A percentile compares a stretch with the other conserved stretches of the same genome.
phyloP scores from a whole-genome alignment of 2,113 vertebrate genomes.

The Sylvicapra grimmia region DNA sequence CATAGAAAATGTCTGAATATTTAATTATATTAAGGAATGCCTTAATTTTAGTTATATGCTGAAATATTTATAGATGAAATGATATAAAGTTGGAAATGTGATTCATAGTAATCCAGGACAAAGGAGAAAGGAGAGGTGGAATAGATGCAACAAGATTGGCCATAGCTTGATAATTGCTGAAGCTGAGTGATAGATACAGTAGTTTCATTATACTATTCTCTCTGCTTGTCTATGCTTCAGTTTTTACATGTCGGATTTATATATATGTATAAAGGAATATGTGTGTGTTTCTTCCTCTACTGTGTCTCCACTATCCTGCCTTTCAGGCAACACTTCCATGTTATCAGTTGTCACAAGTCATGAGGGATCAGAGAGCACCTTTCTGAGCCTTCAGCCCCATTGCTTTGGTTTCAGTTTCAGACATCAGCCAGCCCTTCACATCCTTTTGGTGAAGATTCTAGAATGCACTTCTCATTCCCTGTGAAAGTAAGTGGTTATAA shows the following conservation, averaged over 20 bases:
- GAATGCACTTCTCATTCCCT: not conserved
- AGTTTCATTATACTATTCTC: not conserved
- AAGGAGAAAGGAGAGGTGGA: not conserved
- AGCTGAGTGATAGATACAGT: not conserved
- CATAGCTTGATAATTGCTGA: not conserved
- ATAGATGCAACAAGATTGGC: not conserved
- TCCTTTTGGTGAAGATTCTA: not conserved
- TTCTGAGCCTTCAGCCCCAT: not conserved
- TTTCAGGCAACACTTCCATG: not conserved
- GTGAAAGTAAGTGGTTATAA: not conserved
- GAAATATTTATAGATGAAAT: not conserved
- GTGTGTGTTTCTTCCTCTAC: not conserved
- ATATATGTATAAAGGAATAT: not conserved
- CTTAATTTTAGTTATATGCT: not conserved
- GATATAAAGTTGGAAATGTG: not conserved
- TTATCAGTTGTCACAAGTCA: not conserved
- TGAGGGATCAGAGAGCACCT: not conserved
- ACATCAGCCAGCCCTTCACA: no score
- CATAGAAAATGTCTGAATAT: not conserved
- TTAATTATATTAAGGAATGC: not conserved
- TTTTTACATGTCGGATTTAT: not conserved
- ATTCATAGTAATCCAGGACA: not conserved
- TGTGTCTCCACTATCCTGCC: not conserved
- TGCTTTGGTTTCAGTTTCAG: not conserved
- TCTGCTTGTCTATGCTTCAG: not conserved